Conservation (phyloP, 2,797 vertebrate species). For the Moxostoma hubbsi region DNA sequence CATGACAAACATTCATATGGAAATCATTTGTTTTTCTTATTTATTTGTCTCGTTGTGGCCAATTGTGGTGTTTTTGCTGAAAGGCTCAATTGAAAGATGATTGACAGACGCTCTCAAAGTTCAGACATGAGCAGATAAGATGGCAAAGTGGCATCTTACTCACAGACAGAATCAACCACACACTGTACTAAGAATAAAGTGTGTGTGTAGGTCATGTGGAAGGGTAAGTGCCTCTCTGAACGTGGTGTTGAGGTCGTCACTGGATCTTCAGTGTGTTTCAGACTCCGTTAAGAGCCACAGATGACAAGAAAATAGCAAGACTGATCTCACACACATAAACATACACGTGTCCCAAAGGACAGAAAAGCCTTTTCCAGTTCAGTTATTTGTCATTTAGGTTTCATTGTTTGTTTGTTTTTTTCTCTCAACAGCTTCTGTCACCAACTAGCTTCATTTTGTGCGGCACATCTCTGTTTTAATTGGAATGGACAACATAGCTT, state of each 20-base stretch:
- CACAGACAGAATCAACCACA: slow-evolving; percentile 22
- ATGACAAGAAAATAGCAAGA: slow-evolving; percentile 9
- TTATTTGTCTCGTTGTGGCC: slow-evolving; percentile 13
- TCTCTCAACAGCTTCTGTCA: too few relatives aligned
- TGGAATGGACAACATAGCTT: too few relatives aligned
- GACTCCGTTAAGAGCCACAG: neutral
- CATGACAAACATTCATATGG: slow-evolving; percentile 24
- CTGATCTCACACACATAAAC: slow-evolving; percentile 15
- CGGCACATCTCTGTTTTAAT: too few relatives aligned
- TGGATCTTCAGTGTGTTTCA: slow-evolving; percentile 27
- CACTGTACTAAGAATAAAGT: slow-evolving; percentile 39
- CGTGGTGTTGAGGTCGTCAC: neutral
- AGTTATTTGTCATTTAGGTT: slow-evolving; percentile 33
- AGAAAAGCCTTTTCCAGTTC: slow-evolving; percentile 49
- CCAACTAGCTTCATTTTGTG: too few relatives aligned
- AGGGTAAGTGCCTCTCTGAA: slow-evolving; percentile 30
- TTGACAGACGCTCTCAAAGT: slow-evolving; percentile 31
- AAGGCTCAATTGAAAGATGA: slow-evolving; percentile 34
- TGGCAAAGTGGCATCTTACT: slow-evolving; percentile 1
- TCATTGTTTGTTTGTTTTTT: too few relatives aligned
- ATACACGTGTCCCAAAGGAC: slow-evolving; percentile 22
- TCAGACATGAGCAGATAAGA: slow-evolving; percentile 30
- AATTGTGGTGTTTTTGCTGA: slow-evolving; percentile 19
- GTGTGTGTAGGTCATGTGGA: slow-evolving; percentile 33
- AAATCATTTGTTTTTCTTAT: slow-evolving; percentile 28